Evolutionary conservation across 2,113 vertebrate genomes (phyloP).

Genomic region (Catharus bicknelli): DNA sequence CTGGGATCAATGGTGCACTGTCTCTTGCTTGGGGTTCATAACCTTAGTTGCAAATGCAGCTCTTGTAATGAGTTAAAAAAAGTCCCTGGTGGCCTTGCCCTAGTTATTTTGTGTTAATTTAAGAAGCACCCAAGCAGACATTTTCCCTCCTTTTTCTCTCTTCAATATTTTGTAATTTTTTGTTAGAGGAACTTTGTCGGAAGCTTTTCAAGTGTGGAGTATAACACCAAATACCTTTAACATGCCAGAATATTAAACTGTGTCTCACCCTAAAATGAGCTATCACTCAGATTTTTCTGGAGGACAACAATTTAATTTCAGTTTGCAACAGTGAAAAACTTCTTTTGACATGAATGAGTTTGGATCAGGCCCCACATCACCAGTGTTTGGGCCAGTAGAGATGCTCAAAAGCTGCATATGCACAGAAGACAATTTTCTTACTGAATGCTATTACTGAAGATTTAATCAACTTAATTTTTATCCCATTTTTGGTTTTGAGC

Average conservation of each 20-base stretch:
- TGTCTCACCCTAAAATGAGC: neutral
- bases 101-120: conserved; percentile 15
- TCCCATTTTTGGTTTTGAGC: neutral
- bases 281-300: neutral
- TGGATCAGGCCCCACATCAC: neutral
- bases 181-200: neutral
- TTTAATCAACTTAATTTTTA: neutral
- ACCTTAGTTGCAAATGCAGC: conserved; percentile 13
- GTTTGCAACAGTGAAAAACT: neutral
- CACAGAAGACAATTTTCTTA: neutral
- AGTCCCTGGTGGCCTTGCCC: neutral
- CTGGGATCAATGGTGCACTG: neutral
- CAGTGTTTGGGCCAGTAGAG: neutral
- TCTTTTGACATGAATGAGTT: neutral
- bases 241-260: neutral
- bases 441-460: neutral
- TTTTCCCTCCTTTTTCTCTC: neutral
- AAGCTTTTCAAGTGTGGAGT: neutral
- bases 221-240: neutral
- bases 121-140: neutral
- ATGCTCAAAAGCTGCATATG: neutral
- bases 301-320: neutral
- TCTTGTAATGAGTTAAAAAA: conserved; percentile 34
- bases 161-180: neutral
- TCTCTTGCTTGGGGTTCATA: neutral